Evolutionary conservation across 2,888 invertebrate genomes (phyloP), one percentile per base, ranked within the genome.

Genomic region (Tinea semifulvella): DNA sequence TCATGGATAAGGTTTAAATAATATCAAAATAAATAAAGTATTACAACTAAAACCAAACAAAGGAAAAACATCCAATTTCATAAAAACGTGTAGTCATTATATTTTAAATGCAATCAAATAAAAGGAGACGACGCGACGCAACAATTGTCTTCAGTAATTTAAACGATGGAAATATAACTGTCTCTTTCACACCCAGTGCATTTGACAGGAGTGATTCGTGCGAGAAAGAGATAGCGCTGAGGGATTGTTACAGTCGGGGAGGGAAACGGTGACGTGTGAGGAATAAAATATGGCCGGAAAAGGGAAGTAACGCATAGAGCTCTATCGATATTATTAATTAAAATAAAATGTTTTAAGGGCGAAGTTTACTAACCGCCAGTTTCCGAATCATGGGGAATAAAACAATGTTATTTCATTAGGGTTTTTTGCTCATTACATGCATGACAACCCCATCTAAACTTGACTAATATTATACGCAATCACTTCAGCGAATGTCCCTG

Each of bases 251-350:
- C 40, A 22, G 11, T 20, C 22, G 20, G 56, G 60, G 54, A 50
- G 52, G 51, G 49, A 51, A 60, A 56, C 51, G 53, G 55, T 58
- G 55, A 62, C 62, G 66, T 60, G 61, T 52, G 52, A 51, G 44
- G 63, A 65, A 66, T 68, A 61, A 63, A 67, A 62, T 61, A 63
- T 59, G 60, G 55, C 56, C 47, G 47, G 54, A 4, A 36, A 17
- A 36, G 36, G 16, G 17, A 16, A 17, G 36, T 22, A 7, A 22
- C 25, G 6, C 8, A 7, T 22, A 22, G 25, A 7, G 5, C 6
- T 22, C 25, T 5, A 22, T n/a, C n/a, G n/a, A n/a, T n/a, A n/a
- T n/a, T n/a, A n/a, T n/a, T n/a, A n/a, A n/a, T n/a, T 22, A 22
- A 22, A 22, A 5, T 8, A 22, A 22, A 22, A 22, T 22, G 8